A percentile compares a stretch with the other conserved stretches of the same genome.
phyloP scores from a whole-genome alignment of 1,140 invertebrate genomes.

The Brachionus angularis region DNA sequence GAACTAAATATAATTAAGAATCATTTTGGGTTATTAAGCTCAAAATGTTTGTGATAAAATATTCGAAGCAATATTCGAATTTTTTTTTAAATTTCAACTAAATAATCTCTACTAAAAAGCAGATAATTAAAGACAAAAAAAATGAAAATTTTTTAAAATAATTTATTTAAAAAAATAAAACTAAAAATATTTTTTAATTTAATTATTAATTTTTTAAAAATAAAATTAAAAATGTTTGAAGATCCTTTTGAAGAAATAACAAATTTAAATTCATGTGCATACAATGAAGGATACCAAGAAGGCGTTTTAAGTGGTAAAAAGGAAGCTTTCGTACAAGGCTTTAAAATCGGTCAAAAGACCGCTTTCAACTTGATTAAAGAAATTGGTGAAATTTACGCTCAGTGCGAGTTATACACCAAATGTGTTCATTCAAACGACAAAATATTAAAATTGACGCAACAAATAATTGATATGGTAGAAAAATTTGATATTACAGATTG shows the following conservation, averaged over 20 bases:
- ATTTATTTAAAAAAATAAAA: no score
- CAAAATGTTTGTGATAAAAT: no score
- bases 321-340: slow-evolving; percentile 18
- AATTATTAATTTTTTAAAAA: no score
- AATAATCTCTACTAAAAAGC: no score
- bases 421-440: slow-evolving; percentile 1
- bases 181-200: no score
- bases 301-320: slow-evolving; percentile 27
- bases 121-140: no score
- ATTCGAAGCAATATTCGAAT: no score
- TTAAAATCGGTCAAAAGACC: slow-evolving; percentile 22
- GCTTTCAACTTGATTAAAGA: slow-evolving; percentile 16
- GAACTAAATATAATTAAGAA: no score
- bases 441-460: not conserved
- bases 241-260: slow-evolving; percentile 36
- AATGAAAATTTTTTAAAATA: no score
- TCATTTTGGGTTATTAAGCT: no score
- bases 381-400: slow-evolving; percentile 3
- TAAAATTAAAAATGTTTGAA: no score
- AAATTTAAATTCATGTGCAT: not conserved
- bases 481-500: slow-evolving; percentile 21
- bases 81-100: no score
- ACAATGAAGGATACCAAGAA: slow-evolving; percentile 26
- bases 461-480: slow-evolving; percentile 2
- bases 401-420: not conserved